These are phyloP conservation scores for Latrodectus hesperus DNA, from an alignment of 2,888 invertebrate species.

Conservation along the genomic window DNA sequence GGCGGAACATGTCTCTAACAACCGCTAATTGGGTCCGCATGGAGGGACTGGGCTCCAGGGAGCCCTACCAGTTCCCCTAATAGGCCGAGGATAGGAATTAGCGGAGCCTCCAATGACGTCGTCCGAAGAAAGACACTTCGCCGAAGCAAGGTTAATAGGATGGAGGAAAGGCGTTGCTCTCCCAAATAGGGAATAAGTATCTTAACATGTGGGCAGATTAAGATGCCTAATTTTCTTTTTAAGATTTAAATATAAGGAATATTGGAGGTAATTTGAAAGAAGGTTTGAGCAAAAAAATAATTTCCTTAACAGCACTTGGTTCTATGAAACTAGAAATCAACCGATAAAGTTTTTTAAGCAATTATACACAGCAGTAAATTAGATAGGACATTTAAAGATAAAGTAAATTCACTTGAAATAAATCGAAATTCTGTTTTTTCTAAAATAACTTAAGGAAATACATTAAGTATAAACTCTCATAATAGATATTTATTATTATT, in stretches of 20 bases:
- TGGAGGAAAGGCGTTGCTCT: background rate
- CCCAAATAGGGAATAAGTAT: background rate
- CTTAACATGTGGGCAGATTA: background rate
- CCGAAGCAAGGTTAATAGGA: background rate
- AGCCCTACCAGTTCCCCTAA: background rate
- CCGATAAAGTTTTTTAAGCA: too few relatives aligned
- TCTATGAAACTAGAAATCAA: too few relatives aligned
- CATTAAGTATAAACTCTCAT: too few relatives aligned
- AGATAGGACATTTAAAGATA: too few relatives aligned
- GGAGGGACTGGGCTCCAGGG: background rate
- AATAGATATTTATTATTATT: too few relatives aligned
- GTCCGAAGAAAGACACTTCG: background rate
- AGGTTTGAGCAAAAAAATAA: too few relatives aligned
- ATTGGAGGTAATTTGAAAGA: too few relatives aligned
- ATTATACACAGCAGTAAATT: too few relatives aligned
- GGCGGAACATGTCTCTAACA: slow-evolving; percentile 16
- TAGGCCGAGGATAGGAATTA: slow-evolving; percentile 20
- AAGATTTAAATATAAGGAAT: background rate
- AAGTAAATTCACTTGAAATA: too few relatives aligned
- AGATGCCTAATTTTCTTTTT: background rate
- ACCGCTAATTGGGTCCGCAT: slow-evolving; percentile 30
- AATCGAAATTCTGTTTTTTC: too few relatives aligned
- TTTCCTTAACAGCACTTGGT: too few relatives aligned
- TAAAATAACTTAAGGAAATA: too few relatives aligned
- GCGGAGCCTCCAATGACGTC: background rate